phyloP scores from a whole-genome alignment of 2,797 vertebrate genomes.

The Knipowitschia caucasica region DNA sequence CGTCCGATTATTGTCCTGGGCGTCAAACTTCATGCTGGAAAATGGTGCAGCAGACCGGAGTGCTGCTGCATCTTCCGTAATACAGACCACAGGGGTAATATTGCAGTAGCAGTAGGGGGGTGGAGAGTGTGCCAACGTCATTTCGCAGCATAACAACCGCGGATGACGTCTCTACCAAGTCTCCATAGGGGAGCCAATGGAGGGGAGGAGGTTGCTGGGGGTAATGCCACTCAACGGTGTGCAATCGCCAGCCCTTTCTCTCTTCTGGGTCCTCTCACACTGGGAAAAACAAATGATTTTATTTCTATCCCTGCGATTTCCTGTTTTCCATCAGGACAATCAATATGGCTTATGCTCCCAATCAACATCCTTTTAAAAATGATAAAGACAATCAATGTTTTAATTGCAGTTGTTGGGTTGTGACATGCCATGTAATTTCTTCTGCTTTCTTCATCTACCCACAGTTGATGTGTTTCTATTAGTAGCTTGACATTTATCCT shows the following conservation, averaged over 20 bases:
- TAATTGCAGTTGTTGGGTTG: slow-evolving; percentile 71
- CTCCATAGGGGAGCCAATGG: slow-evolving; percentile 75
- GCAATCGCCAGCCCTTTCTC: slow-evolving; percentile 68
- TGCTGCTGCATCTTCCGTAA: slow-evolving; percentile 68
- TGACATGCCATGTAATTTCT: slow-evolving; percentile 66
- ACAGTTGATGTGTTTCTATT: no score
- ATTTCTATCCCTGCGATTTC: slow-evolving; percentile 82
- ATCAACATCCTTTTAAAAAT: slow-evolving; percentile 80
- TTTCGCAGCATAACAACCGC: slow-evolving; percentile 82
- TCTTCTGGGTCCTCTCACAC: slow-evolving; percentile 75
- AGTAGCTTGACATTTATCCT: no score
- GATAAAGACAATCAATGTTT: slow-evolving; percentile 78
- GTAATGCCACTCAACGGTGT: slow-evolving; percentile 75
- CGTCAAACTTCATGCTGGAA: slow-evolving; percentile 73
- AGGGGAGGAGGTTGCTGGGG: slow-evolving; percentile 67
- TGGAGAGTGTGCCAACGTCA: slow-evolving; percentile 74
- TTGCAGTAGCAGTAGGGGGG: slow-evolving; percentile 68
- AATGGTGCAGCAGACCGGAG: slow-evolving; percentile 73
- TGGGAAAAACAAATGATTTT: slow-evolving; percentile 80
- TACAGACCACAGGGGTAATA: slow-evolving; percentile 70
- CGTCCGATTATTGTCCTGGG: slow-evolving; percentile 67
- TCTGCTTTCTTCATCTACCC: no score
- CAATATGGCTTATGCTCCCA: slow-evolving; percentile 80
- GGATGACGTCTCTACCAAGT: slow-evolving; percentile 81
- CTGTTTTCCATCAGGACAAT: slow-evolving; percentile 81